Evolutionary conservation across 2,888 invertebrate genomes (phyloP).

Genomic region (Erebia epiphron): DNA sequence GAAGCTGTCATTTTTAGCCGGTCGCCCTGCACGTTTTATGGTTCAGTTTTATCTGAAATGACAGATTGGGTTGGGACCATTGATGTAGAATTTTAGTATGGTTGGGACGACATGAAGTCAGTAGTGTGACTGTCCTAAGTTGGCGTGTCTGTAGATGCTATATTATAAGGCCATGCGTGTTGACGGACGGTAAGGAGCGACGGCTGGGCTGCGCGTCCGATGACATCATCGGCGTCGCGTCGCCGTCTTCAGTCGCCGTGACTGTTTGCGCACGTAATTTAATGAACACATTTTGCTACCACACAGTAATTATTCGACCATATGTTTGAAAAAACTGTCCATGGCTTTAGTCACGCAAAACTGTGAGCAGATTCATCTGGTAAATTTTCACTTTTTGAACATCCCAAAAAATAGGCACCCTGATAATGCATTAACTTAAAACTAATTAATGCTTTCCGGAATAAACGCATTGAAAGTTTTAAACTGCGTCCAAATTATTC

Average conservation of each 20-base stretch:
- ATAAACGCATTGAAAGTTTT: not conserved
- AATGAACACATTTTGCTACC: constrained; percentile 50
- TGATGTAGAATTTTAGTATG: too few species aligned
- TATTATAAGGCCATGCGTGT: constrained; percentile 42
- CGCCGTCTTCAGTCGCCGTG: constrained; percentile 40
- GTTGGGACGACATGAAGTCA: not conserved
- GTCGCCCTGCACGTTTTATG: too few species aligned
- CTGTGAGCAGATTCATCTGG: not conserved
- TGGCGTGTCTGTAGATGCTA: constrained; percentile 12
- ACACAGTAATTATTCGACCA: constrained; percentile 48
- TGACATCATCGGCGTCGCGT: constrained; percentile 57
- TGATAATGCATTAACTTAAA: too few species aligned
- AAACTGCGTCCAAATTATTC: too few species aligned
- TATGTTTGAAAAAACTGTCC: constrained; percentile 38
- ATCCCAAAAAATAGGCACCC: too few species aligned
- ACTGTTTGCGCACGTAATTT: constrained; percentile 57
- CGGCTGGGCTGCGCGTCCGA: constrained; percentile 47
- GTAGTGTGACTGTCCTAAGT: not conserved
- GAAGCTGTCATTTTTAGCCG: too few species aligned
- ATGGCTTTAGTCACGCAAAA: not conserved
- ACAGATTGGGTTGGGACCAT: not conserved
- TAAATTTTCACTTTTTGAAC: too few species aligned
- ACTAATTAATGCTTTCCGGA: not conserved
- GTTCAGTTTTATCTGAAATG: not conserved
- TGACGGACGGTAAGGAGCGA: constrained; percentile 47